Percentiles rank a stretch among this genome's conserved stretches.
Evolutionary conservation across 2,888 invertebrate genomes (phyloP).

Genomic region (Plagodis dolabraria): DNA sequence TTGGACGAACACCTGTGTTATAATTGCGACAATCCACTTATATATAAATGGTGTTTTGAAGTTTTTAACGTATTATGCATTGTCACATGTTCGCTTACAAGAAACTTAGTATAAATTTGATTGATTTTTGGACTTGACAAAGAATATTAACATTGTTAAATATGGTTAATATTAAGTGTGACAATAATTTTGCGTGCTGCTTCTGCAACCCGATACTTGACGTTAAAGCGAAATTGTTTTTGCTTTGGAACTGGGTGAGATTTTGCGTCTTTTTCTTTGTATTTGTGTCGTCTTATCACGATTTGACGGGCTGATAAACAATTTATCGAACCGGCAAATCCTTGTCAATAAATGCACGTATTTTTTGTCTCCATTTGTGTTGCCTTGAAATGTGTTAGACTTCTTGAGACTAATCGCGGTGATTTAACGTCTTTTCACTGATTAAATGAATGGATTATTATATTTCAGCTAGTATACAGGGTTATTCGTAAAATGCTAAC

Average conservation of each 20-base stretch:
- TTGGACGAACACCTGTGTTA: constrained; percentile 10
- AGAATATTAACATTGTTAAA: constrained; percentile 8
- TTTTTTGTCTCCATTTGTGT: background rate
- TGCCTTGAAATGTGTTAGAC: background rate
- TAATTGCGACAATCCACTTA: constrained; percentile 6
- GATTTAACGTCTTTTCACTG: no score
- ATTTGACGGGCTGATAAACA: background rate
- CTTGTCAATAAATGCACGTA: background rate
- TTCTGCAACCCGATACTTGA: constrained; percentile 25
- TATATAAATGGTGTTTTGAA: constrained; percentile 16
- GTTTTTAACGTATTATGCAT: constrained; percentile 23
- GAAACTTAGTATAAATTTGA: constrained; percentile 31
- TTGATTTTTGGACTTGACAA: constrained; percentile 38
- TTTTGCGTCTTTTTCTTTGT: background rate
- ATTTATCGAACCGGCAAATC: background rate
- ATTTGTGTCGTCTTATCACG: background rate
- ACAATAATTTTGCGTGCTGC: constrained; percentile 23
- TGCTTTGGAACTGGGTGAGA: constrained; percentile 33
- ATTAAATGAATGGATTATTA: no score
- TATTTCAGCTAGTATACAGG: no score
- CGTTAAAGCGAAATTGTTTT: constrained; percentile 18
- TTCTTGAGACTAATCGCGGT: background rate
- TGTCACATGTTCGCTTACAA: constrained; percentile 23
- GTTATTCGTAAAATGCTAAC: no score
- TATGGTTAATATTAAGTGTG: constrained; percentile 33